A percentile compares a stretch with the other conserved stretches of the same genome.
Evolutionary conservation across 2,797 vertebrate species (phyloP).

Genomic region (Tragelaphus eurycerus): DNA sequence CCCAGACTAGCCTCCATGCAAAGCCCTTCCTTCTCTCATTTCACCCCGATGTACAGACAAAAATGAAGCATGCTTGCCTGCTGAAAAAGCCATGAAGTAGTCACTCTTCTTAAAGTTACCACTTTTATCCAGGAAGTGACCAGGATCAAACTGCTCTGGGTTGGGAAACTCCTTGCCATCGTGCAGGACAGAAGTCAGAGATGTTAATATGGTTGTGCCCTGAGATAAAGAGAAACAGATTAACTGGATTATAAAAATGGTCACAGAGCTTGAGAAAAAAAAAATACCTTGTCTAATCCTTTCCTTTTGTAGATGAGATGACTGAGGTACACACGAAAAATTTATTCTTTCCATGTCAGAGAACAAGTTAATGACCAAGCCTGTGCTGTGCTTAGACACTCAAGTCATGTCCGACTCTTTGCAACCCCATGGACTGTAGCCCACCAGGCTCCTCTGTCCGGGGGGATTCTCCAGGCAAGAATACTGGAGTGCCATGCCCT

Average conservation of each 20-base stretch:
- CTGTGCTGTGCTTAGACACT: background rate
- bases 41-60: too few relatives aligned
- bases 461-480: background rate
- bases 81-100: constrained; percentile 80
- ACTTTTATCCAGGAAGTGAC: constrained; percentile 80
- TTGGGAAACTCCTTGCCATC: constrained; percentile 77
- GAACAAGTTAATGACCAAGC: background rate
- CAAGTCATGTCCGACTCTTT: background rate
- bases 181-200: constrained; percentile 54
- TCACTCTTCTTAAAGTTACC: constrained; percentile 80
- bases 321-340: background rate
- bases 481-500: background rate
- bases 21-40: too few relatives aligned
- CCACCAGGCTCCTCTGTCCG: background rate
- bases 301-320: background rate
- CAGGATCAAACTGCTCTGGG: constrained; percentile 80
- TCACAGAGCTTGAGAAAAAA: background rate
- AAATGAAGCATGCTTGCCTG: constrained; percentile 64
- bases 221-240: constrained; percentile 22
- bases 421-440: background rate
- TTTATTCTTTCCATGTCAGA: background rate
- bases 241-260: background rate
- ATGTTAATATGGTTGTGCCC: constrained; percentile 62
- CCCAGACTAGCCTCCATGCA: too few relatives aligned
- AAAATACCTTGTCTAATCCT: background rate